A percentile compares a stretch with the other conserved stretches of the same genome.
These are phyloP conservation scores for Phyllostomus hastatus DNA, from an alignment of 2,113 vertebrate species.

Conservation along the genomic window DNA sequence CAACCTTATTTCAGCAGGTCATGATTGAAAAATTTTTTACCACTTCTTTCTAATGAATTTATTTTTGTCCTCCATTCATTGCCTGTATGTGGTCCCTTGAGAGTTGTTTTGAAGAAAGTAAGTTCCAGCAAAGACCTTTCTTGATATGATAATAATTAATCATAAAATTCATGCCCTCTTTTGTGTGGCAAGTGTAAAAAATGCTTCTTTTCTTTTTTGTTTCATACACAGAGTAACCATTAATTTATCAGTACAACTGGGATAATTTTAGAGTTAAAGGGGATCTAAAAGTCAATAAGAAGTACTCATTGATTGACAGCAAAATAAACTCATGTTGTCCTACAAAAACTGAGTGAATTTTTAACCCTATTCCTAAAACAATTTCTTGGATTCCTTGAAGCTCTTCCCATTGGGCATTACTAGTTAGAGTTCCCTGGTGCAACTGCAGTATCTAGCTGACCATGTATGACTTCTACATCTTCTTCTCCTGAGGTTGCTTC, in stretches of 20 bases:
- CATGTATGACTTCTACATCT: neutral
- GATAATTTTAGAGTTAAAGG: neutral
- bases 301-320: neutral
- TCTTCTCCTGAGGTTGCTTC: neutral
- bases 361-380: neutral
- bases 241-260: neutral
- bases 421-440: neutral
- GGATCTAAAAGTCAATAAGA: neutral
- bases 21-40: neutral
- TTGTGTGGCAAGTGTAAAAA: neutral
- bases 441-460: neutral
- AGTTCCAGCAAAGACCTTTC: neutral
- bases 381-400: neutral
- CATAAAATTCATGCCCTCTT: neutral
- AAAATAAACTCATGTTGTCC: neutral
- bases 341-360: neutral
- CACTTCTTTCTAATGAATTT: neutral
- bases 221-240: neutral
- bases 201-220: neutral
- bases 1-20: neutral
- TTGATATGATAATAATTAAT: neutral
- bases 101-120: neutral
- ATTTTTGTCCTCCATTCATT: neutral
- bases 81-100: neutral
- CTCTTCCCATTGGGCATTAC: neutral